Percentiles rank a stretch among this genome's conserved stretches.
phyloP scores from a whole-genome alignment of 2,888 invertebrate species.

The Andrena chrysosceles region DNA sequence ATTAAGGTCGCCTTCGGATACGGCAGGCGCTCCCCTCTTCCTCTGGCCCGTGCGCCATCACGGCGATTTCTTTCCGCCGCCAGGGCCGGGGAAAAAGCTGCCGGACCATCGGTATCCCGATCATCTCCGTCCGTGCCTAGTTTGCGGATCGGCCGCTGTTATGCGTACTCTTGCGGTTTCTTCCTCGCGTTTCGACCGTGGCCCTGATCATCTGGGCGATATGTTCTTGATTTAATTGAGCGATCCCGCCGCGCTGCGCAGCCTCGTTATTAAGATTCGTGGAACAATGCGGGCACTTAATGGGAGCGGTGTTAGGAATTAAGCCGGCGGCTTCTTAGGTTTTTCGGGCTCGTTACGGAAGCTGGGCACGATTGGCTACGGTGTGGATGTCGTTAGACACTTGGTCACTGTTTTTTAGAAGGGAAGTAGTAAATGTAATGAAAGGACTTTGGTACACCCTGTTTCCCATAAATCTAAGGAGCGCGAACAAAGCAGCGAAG shows the following conservation, averaged over 20 bases:
- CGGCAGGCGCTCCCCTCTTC: constrained; percentile 43
- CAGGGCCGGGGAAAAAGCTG: constrained; percentile 55
- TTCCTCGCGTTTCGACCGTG: constrained; percentile 51
- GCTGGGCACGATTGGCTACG: background rate
- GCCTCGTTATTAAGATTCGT: constrained; percentile 37
- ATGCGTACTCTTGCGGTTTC: constrained; percentile 56
- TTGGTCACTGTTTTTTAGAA: background rate
- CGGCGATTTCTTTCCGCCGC: constrained; percentile 36
- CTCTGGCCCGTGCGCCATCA: background rate
- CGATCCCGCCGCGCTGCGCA: constrained; percentile 35
- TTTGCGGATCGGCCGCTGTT: constrained; percentile 64
- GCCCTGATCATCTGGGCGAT: constrained; percentile 34
- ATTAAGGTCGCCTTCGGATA: constrained; percentile 76
- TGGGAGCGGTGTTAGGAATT: background rate
- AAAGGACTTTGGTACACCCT: background rate
- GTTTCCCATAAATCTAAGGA: too few species aligned
- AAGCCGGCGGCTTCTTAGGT: background rate
- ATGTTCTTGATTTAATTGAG: constrained; percentile 64
- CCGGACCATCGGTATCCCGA: constrained; percentile 74
- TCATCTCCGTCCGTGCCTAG: constrained; percentile 70
- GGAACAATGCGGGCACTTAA: constrained; percentile 26
- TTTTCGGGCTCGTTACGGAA: background rate
- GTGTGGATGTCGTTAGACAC: background rate
- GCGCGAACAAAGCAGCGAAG: background rate
- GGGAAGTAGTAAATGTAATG: background rate